These are phyloP conservation scores for Apteryx mantelli DNA, from an alignment of 2,113 vertebrate species.

Conservation along the genomic window DNA sequence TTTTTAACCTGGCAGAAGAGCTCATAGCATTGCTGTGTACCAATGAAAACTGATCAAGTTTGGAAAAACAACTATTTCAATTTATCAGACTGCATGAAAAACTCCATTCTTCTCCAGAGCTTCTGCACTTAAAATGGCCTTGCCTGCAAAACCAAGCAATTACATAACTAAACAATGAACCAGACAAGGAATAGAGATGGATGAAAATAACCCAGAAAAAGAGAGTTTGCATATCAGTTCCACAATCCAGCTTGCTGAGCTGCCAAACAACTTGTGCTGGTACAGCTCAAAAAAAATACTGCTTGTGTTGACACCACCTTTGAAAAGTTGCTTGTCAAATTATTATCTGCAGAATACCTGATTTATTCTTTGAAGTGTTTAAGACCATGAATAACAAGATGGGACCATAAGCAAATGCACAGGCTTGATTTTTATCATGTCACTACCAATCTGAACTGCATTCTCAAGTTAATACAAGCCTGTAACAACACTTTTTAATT, in stretches of 20 bases:
- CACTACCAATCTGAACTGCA: background rate
- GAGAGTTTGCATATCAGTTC: background rate
- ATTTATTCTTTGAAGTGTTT: background rate
- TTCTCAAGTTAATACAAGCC: background rate
- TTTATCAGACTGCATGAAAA: background rate
- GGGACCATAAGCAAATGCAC: background rate
- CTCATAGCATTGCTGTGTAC: background rate
- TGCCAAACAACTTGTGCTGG: background rate
- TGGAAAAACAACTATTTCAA: background rate
- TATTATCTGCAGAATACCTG: background rate
- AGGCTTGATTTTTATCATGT: fast-evolving
- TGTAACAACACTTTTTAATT: background rate
- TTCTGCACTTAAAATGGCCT: background rate
- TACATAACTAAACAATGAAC: background rate
- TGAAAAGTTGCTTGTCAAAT: background rate
- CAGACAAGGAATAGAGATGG: background rate
- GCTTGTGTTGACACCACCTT: background rate
- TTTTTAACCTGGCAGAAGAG: background rate
- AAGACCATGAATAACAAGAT: background rate
- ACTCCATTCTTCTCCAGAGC: background rate
- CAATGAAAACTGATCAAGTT: background rate
- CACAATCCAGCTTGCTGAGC: background rate
- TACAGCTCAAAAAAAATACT: background rate
- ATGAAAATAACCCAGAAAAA: background rate
- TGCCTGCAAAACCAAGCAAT: background rate